Percentiles rank a stretch among this genome's conserved stretches.
Evolutionary conservation across 2,888 invertebrate genomes (phyloP).

Genomic region (Andrena marginata): DNA sequence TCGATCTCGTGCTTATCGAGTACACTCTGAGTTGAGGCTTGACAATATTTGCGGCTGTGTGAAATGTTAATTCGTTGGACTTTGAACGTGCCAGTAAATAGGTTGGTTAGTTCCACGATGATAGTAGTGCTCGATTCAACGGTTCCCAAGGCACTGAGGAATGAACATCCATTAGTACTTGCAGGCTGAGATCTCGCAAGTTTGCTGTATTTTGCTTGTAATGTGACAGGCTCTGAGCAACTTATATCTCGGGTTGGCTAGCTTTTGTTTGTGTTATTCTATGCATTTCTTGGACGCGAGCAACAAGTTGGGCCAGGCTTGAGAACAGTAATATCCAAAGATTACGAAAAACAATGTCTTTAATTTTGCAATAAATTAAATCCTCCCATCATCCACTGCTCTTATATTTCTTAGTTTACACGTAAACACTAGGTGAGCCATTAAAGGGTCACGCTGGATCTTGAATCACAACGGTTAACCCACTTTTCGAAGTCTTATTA

Average conservation of each 20-base stretch:
- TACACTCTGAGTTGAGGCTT: not conserved
- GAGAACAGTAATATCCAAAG: too few species aligned
- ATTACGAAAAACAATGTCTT: too few species aligned
- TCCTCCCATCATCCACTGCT: too few species aligned
- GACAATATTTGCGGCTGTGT: slow-evolving; percentile 1
- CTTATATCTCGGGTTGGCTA: too few species aligned
- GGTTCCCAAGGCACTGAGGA: not conserved
- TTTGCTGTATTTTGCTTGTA: too few species aligned
- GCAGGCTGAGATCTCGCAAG: too few species aligned
- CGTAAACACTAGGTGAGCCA: too few species aligned
- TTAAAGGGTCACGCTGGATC: not conserved
- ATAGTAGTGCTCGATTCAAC: not conserved
- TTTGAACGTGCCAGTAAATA: not conserved
- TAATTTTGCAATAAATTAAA: too few species aligned
- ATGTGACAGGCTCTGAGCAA: too few species aligned
- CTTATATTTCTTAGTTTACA: too few species aligned
- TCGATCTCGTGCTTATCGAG: slow-evolving; percentile 50
- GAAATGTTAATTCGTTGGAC: slow-evolving; percentile 16
- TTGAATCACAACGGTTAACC: not conserved
- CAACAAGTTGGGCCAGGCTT: slow-evolving; percentile 18
- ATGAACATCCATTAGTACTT: not conserved
- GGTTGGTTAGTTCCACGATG: not conserved
- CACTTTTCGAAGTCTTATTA: not conserved
- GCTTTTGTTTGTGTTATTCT: too few species aligned
- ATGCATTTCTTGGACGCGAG: not conserved